A percentile compares a stretch with the other conserved stretches of the same genome.
These are phyloP conservation scores for Pterostichus niger DNA, from an alignment of 2,888 invertebrate genomes.

Conservation along the genomic window DNA sequence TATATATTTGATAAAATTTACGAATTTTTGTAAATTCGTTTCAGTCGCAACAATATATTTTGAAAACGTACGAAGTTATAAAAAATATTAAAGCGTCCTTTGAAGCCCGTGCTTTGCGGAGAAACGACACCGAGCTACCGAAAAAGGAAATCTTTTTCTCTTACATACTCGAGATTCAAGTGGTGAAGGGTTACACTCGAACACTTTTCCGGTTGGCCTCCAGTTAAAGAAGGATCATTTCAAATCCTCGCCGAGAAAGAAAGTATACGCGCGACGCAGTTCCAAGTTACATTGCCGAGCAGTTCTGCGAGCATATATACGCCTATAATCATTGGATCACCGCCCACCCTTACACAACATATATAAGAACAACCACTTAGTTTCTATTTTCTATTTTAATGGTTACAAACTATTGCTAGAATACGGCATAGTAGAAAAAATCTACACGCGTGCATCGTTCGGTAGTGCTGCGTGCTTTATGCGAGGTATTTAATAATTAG, in stretches of 20 bases:
- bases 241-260: conserved; percentile 40
- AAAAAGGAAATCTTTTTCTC: conserved; percentile 43
- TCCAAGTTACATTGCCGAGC: conserved; percentile 5
- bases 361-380: no score
- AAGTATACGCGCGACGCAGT: conserved; percentile 22
- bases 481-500: conserved; percentile 46
- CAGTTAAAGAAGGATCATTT: conserved; percentile 60
- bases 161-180: conserved; percentile 58
- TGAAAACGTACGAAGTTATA: background rate
- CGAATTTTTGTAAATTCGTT: background rate
- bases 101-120: conserved; percentile 7
- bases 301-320: background rate
- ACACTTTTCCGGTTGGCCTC: conserved; percentile 54
- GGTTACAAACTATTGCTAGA: no score
- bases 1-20: background rate
- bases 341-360: background rate
- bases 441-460: background rate
- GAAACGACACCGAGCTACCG: conserved; percentile 5
- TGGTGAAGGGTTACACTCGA: conserved; percentile 55
- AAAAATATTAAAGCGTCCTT: conserved; percentile 3
- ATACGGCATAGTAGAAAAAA: background rate
- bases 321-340: background rate
- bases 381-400: no score
- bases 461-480: conserved; percentile 4
- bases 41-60: background rate